phyloP scores from a whole-genome alignment of 2,888 invertebrate species.

The Micropterix aruncella region DNA sequence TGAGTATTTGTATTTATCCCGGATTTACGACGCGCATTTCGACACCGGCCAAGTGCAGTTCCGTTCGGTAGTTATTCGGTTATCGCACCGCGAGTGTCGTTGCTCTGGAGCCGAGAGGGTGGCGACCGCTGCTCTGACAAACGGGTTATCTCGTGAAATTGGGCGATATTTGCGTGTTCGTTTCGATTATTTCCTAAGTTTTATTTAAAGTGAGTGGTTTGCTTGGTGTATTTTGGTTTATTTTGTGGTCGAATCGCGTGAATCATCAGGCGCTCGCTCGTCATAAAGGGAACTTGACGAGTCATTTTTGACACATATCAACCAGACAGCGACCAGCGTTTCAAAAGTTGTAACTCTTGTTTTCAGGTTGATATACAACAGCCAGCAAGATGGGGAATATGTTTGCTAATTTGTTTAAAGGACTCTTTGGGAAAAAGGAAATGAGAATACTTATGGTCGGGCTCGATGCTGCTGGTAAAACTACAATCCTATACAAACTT shows the following conservation, averaged over 20 bases:
- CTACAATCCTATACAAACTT: slow-evolving; percentile 98
- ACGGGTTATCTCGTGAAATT: slow-evolving; percentile 31
- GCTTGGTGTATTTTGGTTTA: no score
- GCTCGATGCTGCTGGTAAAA: slow-evolving; percentile 99
- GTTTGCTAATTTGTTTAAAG: slow-evolving; percentile 95
- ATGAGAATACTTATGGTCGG: slow-evolving; percentile 99
- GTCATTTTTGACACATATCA: no score
- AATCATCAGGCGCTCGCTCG: no score
- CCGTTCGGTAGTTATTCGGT: no score
- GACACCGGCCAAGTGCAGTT: no score
- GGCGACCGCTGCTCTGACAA: slow-evolving; percentile 41
- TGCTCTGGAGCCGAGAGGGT: slow-evolving; percentile 25
- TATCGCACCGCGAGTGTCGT: no score
- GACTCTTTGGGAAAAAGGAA: slow-evolving; percentile 99
- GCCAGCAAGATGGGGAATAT: slow-evolving; percentile 87
- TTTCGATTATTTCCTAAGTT: background rate
- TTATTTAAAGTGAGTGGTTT: background rate
- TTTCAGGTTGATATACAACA: slow-evolving; percentile 36
- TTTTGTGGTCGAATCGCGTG: no score
- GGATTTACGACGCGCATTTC: slow-evolving; percentile 2
- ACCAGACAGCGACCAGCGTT: no score
- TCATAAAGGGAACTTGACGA: no score
- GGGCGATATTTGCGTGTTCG: background rate
- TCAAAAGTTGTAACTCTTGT: slow-evolving; percentile 11
- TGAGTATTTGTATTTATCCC: slow-evolving; percentile 21